Percentiles rank a stretch among this genome's conserved stretches.
Evolutionary conservation across 2,888 invertebrate species (phyloP).

Genomic region (Amblyjoppa proteus): DNA sequence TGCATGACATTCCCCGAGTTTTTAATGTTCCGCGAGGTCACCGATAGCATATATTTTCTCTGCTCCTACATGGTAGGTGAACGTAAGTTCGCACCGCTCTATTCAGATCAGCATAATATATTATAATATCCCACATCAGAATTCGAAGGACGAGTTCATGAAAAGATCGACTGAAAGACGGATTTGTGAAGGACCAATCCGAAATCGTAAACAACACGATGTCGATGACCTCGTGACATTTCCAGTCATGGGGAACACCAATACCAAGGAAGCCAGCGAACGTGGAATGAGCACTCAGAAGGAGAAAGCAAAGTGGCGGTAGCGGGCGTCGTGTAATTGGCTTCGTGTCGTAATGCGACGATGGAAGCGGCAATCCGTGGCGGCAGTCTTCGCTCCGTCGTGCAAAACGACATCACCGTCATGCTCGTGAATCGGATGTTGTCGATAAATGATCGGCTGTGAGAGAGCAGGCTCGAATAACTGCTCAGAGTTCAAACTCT

Average conservation of each 20-base stretch:
- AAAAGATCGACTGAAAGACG: constrained; percentile 55
- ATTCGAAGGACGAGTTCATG: constrained; percentile 8
- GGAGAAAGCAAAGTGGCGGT: constrained; percentile 81
- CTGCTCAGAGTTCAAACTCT: not conserved
- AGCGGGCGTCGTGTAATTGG: constrained; percentile 80
- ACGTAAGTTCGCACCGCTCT: not conserved
- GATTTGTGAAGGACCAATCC: constrained; percentile 62
- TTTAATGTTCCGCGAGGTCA: too few relatives aligned
- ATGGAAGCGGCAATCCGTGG: constrained; percentile 37
- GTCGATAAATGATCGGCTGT: not conserved
- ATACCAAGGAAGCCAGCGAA: constrained; percentile 8
- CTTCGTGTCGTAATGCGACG: constrained; percentile 74
- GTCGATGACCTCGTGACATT: constrained; percentile 82
- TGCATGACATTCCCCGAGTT: too few relatives aligned
- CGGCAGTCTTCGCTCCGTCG: constrained; percentile 34
- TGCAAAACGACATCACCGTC: not conserved
- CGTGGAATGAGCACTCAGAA: constrained; percentile 63
- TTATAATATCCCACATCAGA: not conserved
- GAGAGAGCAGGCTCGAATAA: not conserved
- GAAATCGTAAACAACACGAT: constrained; percentile 66
- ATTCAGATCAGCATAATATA: not conserved
- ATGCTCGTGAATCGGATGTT: not conserved
- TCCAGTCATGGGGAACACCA: constrained; percentile 71
- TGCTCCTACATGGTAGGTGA: not conserved
- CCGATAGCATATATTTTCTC: too few relatives aligned